phyloP scores from a whole-genome alignment of 2,888 invertebrate species.

The Cyclophora albipunctata region DNA sequence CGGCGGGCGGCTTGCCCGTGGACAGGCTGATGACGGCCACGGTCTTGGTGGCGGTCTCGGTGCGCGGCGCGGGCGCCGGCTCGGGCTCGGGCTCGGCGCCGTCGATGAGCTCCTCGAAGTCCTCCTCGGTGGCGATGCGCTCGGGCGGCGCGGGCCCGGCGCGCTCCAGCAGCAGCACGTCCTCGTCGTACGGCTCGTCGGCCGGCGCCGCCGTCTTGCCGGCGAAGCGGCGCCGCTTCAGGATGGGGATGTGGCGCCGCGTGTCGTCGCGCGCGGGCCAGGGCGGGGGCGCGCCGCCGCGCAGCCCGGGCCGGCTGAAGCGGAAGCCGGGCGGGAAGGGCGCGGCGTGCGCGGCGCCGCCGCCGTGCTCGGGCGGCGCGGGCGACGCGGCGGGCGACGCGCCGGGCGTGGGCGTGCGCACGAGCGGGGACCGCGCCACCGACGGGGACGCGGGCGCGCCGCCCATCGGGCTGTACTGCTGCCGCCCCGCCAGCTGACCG shows the following conservation, averaged over 20 bases:
- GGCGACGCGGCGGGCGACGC: slow-evolving; percentile 63
- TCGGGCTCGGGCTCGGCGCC: slow-evolving; percentile 67
- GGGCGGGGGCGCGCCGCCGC: slow-evolving; percentile 78
- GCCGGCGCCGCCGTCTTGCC: slow-evolving; percentile 43
- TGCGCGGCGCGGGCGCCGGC: slow-evolving; percentile 52
- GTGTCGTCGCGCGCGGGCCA: slow-evolving; percentile 71
- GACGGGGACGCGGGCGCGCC: slow-evolving; percentile 75
- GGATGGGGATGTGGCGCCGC: slow-evolving; percentile 59
- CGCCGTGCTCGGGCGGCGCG: slow-evolving; percentile 30
- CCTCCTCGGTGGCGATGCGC: slow-evolving; percentile 78
- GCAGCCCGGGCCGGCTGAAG: slow-evolving; percentile 77
- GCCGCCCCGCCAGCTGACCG: slow-evolving; percentile 65
- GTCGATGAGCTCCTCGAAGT: slow-evolving; percentile 80
- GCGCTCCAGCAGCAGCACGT: slow-evolving; percentile 77
- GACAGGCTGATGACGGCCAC: slow-evolving; percentile 69
- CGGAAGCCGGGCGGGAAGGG: slow-evolving; percentile 77
- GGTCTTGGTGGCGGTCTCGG: slow-evolving; percentile 71
- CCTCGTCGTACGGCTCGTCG: slow-evolving; percentile 41
- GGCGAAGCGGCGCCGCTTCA: slow-evolving; percentile 67
- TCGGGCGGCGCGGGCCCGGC: slow-evolving; percentile 77
- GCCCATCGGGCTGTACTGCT: slow-evolving; percentile 70
- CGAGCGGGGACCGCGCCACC: slow-evolving; percentile 73
- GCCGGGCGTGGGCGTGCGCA: slow-evolving; percentile 60
- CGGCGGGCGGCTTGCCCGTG: slow-evolving; percentile 54
- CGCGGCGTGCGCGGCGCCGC: slow-evolving; percentile 63